Conservation (phyloP, 2,797 vertebrate species). For the Lateolabrax maculatus region DNA sequence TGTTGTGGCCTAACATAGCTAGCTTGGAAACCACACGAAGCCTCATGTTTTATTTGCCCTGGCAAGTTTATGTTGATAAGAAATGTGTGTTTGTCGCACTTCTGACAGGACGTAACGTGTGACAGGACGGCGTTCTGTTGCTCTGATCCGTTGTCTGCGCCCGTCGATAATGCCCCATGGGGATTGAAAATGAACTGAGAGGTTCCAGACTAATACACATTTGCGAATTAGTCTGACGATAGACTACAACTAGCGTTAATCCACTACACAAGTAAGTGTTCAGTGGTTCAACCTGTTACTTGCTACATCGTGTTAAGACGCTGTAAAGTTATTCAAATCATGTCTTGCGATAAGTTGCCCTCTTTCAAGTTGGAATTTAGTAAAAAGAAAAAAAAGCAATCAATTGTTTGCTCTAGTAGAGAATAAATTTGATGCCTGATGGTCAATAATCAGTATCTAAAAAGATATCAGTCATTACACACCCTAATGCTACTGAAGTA, state of each 20-base stretch:
- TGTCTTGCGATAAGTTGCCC: background rate
- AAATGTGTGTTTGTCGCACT: too few relatives aligned
- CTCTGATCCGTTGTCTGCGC: too few relatives aligned
- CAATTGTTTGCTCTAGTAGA: background rate
- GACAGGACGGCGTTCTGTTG: too few relatives aligned
- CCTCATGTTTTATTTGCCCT: too few relatives aligned
- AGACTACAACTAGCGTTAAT: background rate
- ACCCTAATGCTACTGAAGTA: background rate
- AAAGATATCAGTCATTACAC: background rate
- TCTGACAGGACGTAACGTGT: too few relatives aligned
- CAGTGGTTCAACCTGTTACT: background rate
- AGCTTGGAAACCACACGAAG: too few relatives aligned
- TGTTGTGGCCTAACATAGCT: too few relatives aligned
- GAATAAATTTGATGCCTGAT: background rate
- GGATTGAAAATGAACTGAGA: too few relatives aligned
- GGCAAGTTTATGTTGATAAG: too few relatives aligned
- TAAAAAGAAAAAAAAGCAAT: background rate
- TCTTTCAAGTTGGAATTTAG: background rate
- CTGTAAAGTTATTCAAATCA: background rate
- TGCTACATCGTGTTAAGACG: background rate
- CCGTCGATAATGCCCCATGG: too few relatives aligned
- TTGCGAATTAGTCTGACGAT: too few relatives aligned
- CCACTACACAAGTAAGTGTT: background rate
- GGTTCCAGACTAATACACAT: too few relatives aligned
- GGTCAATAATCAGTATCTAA: background rate